Percentiles rank a stretch among this genome's conserved stretches.
phyloP scores from a whole-genome alignment of 2,113 vertebrate genomes.

The Dendrocopos noguchii region DNA sequence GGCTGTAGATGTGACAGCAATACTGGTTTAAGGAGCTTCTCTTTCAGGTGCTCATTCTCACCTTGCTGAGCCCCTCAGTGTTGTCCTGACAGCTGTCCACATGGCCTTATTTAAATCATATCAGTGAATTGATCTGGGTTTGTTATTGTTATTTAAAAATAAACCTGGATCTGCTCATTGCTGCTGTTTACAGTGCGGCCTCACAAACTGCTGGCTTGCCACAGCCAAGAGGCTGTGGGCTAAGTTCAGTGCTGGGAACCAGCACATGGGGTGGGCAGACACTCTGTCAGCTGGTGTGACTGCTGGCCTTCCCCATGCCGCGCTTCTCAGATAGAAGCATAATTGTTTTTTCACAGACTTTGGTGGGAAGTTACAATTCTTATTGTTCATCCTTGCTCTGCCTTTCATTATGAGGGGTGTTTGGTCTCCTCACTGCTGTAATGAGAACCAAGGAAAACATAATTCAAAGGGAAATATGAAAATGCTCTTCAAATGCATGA shows the following conservation, averaged over 20 bases:
- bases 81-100: fast-evolving
- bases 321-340: background rate
- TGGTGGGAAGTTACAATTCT: slow-evolving; percentile 47
- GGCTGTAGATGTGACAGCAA: background rate
- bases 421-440: slow-evolving; percentile 15
- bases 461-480: slow-evolving; percentile 54
- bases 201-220: background rate
- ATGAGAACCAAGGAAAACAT: slow-evolving; percentile 58
- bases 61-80: background rate
- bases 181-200: fast-evolving
- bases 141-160: background rate
- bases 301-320: background rate
- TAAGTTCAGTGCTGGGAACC: slow-evolving; percentile 16
- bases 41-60: background rate
- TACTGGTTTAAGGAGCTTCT: background rate
- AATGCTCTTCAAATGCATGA: slow-evolving; percentile 47
- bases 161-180: background rate
- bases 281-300: background rate
- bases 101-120: background rate
- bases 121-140: background rate
- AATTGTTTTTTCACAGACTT: slow-evolving; percentile 40
- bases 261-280: background rate
- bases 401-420: slow-evolving; percentile 55
- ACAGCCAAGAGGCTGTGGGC: background rate
- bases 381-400: slow-evolving; percentile 53